Conservation (phyloP, 1,140 invertebrate genomes). For the Aporrectodea caliginosa region DNA sequence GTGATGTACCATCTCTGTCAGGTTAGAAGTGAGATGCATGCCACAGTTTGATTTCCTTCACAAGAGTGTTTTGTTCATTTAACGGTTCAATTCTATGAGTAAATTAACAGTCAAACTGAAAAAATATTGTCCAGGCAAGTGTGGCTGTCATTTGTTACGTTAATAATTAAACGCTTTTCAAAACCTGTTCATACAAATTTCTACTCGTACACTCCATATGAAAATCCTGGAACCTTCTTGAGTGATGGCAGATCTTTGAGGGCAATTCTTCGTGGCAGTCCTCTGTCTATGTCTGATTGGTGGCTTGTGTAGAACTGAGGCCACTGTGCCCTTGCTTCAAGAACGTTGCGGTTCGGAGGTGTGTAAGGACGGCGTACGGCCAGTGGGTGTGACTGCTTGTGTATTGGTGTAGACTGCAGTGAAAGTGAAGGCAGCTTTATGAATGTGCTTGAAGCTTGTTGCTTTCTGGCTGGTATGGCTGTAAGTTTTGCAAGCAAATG, state of each 20-base stretch:
- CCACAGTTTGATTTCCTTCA: too few species aligned
- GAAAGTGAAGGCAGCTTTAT: neutral
- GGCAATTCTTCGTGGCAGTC: neutral
- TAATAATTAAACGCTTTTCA: too few species aligned
- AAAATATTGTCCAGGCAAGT: too few species aligned
- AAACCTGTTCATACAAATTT: too few species aligned
- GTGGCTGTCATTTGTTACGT: too few species aligned
- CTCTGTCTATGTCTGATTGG: neutral
- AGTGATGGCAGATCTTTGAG: neutral
- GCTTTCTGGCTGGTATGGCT: neutral
- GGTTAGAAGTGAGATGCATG: too few species aligned
- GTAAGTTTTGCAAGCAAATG: neutral
- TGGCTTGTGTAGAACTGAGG: neutral
- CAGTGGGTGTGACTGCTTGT: neutral
- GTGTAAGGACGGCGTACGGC: neutral
- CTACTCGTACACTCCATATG: neutral
- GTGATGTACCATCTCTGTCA: too few species aligned
- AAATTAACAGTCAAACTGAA: too few species aligned
- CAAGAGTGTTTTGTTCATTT: too few species aligned
- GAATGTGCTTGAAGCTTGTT: neutral
- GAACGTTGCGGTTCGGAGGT: neutral
- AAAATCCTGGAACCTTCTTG: neutral
- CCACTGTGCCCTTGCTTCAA: neutral
- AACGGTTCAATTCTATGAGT: too few species aligned
- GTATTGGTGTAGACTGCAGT: neutral